phyloP scores from a whole-genome alignment of 2,797 vertebrate species.

The Artibeus jamaicensis region DNA sequence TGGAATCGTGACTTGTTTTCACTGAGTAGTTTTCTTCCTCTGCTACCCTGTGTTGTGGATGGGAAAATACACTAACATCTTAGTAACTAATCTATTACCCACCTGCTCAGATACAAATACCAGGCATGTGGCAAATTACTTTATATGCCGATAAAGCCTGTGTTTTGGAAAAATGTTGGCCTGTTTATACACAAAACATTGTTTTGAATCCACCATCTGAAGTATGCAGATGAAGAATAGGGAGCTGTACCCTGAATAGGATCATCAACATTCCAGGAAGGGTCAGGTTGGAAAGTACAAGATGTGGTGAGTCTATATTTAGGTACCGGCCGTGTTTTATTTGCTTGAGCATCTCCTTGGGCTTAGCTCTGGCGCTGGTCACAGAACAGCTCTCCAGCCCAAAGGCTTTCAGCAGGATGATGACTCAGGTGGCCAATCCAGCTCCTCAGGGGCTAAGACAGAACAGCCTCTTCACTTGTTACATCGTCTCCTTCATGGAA shows the following conservation, averaged over 20 bases:
- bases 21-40: conserved; percentile 31
- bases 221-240: conserved; percentile 23
- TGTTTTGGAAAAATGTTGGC: conserved; percentile 71
- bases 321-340: background rate
- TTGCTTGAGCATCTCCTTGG: background rate
- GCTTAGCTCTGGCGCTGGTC: background rate
- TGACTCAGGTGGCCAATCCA: background rate
- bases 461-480: background rate
- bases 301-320: conserved; percentile 40
- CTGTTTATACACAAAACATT: conserved; percentile 64
- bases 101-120: conserved; percentile 63
- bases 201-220: conserved; percentile 61
- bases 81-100: conserved; percentile 66
- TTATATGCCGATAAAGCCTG: conserved; percentile 63
- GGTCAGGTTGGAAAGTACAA: conserved; percentile 37
- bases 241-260: conserved; percentile 63
- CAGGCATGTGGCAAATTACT: conserved; percentile 71
- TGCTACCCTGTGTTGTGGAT: background rate
- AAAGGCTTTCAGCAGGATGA: background rate
- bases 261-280: conserved; percentile 37
- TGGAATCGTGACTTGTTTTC: conserved; percentile 50
- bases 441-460: background rate
- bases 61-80: conserved; percentile 50
- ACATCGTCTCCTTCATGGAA: background rate
- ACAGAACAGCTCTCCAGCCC: background rate